phyloP scores from a whole-genome alignment of 2,113 vertebrate species.

The Paratilapia polleni region DNA sequence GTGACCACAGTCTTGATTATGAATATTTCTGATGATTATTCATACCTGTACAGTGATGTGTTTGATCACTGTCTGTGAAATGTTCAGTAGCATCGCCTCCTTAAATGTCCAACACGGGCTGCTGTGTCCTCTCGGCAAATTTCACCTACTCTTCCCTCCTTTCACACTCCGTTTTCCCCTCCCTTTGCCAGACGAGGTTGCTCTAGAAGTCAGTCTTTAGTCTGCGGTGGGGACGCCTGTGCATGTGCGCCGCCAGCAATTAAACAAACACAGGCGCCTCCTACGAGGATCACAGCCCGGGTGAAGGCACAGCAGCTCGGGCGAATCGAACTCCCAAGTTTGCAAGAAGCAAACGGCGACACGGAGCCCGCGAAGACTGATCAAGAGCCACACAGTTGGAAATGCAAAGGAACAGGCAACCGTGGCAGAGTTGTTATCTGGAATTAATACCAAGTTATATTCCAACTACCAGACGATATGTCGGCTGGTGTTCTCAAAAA shows the following conservation, averaged over 20 bases:
- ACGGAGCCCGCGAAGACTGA: slow-evolving; percentile 12
- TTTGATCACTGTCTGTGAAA: slow-evolving; percentile 51
- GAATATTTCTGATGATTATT: slow-evolving; percentile 40
- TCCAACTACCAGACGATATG: slow-evolving; percentile 20
- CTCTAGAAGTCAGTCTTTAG: slow-evolving; percentile 57
- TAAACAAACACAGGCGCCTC: slow-evolving; percentile 57
- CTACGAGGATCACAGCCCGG: slow-evolving; percentile 44
- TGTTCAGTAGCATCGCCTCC: slow-evolving; percentile 52
- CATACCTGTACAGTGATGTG: slow-evolving; percentile 68
- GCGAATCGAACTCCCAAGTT: slow-evolving; percentile 74
- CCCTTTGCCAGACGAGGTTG: slow-evolving; percentile 42
- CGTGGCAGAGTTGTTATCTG: neutral
- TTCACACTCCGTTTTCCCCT: slow-evolving; percentile 31
- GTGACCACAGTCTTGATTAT: slow-evolving; percentile 33
- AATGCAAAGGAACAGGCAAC: slow-evolving; percentile 17
- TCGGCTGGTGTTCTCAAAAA: slow-evolving; percentile 19
- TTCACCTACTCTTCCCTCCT: slow-evolving; percentile 40
- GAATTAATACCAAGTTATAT: slow-evolving; percentile 27
- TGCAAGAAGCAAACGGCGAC: slow-evolving; percentile 35
- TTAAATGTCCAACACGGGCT: slow-evolving; percentile 52
- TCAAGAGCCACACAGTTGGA: slow-evolving; percentile 15
- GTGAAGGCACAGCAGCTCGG: slow-evolving; percentile 41
- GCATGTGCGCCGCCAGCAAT: slow-evolving; percentile 53
- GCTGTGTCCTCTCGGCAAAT: slow-evolving; percentile 34
- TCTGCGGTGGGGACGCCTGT: slow-evolving; percentile 54